Percentiles rank a stretch among this genome's conserved stretches.
Conservation (phyloP, 2,113 vertebrate genomes). For the Uria aalge region DNA sequence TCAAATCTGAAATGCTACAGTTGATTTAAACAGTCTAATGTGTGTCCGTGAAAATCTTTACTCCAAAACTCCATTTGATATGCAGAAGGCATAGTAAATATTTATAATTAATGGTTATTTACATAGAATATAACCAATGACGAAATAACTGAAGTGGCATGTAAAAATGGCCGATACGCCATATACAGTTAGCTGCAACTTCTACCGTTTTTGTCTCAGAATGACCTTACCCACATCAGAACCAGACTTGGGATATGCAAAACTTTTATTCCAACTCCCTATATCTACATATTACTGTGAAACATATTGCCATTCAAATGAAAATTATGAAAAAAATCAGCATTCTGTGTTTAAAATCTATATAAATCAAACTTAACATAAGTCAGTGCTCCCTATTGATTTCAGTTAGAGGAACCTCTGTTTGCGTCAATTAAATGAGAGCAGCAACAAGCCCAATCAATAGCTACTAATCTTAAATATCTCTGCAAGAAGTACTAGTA, state of each 20-base stretch:
- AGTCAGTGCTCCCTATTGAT: slow-evolving; percentile 32
- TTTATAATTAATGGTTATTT: neutral
- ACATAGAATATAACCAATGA: neutral
- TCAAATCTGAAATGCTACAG: neutral
- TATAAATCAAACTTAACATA: neutral
- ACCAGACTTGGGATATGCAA: neutral
- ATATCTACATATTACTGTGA: neutral
- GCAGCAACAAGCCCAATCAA: slow-evolving; percentile 12
- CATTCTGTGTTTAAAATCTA: neutral
- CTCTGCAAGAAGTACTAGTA: neutral
- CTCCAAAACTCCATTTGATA: neutral
- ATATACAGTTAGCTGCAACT: neutral
- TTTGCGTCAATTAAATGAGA: slow-evolving; percentile 15
- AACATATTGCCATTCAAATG: neutral
- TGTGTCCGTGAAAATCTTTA: neutral
- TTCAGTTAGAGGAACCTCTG: neutral
- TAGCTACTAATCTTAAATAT: slow-evolving; percentile 52
- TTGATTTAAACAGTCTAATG: neutral
- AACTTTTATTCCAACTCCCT: neutral
- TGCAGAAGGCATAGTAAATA: neutral
- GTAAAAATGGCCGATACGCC: neutral
- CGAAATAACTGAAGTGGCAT: neutral
- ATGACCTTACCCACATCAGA: neutral
- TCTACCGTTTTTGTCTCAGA: neutral
- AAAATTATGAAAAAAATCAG: neutral